phyloP scores from a whole-genome alignment of 2,113 vertebrate genomes.

The Tachuris rubrigastra region DNA sequence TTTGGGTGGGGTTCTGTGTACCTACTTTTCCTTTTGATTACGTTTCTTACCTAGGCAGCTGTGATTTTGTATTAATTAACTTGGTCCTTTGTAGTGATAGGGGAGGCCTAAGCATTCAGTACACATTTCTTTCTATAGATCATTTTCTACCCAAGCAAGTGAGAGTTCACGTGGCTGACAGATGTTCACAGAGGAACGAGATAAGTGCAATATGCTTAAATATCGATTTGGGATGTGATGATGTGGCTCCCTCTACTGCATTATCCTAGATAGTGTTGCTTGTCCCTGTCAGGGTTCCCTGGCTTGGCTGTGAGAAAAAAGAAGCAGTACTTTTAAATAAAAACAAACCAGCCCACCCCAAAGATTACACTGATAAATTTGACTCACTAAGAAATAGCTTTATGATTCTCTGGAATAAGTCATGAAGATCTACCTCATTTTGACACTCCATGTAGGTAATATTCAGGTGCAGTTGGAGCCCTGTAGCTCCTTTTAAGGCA shows the following conservation, averaged over 20 bases:
- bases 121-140: not conserved
- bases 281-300: not conserved
- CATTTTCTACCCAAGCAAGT: not conserved
- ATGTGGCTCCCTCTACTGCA: conserved; percentile 53
- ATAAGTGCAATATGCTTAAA: not conserved
- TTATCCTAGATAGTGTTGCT: not conserved
- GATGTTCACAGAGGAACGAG: not conserved
- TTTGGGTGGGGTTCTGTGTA: not conserved
- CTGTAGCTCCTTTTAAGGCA: not conserved
- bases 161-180: not conserved
- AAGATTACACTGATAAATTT: not conserved
- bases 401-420: not conserved
- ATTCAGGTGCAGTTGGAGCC: not conserved
- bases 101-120: not conserved
- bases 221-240: not conserved
- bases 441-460: not conserved
- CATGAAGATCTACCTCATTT: not conserved
- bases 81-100: not conserved
- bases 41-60: not conserved
- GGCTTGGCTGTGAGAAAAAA: not conserved
- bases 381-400: not conserved
- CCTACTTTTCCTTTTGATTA: not conserved
- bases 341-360: not conserved
- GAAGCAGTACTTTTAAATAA: not conserved
- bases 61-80: not conserved